Conservation (phyloP, 92 coral and sea anemone species). For the Desmophyllum pertusum region DNA sequence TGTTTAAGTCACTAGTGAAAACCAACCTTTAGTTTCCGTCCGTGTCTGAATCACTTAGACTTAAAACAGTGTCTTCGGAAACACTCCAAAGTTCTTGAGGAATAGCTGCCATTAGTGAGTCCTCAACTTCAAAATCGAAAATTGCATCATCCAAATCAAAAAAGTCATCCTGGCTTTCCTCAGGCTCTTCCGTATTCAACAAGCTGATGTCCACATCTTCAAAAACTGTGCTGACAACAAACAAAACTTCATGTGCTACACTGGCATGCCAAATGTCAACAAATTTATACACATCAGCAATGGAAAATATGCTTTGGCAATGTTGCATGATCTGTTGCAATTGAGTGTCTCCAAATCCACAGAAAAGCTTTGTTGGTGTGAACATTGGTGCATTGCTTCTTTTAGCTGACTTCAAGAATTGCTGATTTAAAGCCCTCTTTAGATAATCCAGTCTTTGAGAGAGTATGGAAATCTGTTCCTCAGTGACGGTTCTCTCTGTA, state of each 20-base stretch:
- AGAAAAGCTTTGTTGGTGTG: constrained; percentile 41
- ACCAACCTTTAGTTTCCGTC: constrained; percentile 24
- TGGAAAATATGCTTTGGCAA: constrained; percentile 25
- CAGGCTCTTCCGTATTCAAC: constrained; percentile 15
- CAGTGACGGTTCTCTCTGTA: constrained; percentile 13
- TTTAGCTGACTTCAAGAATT: constrained; percentile 21
- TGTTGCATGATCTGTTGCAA: constrained; percentile 35
- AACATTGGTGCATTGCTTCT: constrained; percentile 36
- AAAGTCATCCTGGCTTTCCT: neutral
- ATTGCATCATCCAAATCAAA: constrained; percentile 3
- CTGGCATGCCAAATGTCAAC: constrained; percentile 49
- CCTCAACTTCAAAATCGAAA: constrained; percentile 25
- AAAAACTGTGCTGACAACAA: constrained; percentile 14
- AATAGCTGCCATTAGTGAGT: constrained; percentile 25
- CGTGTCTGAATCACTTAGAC: constrained; percentile 30
- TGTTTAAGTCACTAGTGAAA: too few relatives aligned
- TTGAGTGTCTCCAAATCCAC: constrained; percentile 57
- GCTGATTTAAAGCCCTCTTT: constrained; percentile 28
- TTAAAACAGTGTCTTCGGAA: neutral
- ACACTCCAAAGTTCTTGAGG: constrained; percentile 7
- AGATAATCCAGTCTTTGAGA: constrained; percentile 34
- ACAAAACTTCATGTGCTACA: constrained; percentile 40
- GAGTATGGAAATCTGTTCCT: constrained; percentile 17
- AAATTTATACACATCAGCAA: constrained; percentile 40
- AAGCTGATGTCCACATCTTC: constrained; percentile 14